phyloP scores from a whole-genome alignment of 2,797 vertebrate genomes.

The Takifugu ocellatus region DNA sequence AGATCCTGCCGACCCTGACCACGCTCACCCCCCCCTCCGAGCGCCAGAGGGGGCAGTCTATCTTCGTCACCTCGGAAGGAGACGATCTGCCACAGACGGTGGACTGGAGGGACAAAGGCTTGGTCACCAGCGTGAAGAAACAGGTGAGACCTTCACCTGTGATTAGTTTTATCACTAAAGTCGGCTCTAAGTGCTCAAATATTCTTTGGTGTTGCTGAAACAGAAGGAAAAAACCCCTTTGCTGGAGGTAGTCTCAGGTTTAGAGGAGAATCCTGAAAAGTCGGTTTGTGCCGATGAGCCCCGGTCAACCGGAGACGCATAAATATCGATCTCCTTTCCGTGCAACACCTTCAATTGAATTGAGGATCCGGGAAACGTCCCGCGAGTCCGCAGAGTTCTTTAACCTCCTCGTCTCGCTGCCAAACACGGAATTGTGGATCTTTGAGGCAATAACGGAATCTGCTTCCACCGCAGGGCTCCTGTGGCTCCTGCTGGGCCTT shows the following conservation, averaged over 20 bases:
- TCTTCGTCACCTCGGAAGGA: neutral
- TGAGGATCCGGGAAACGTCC: constrained; percentile 17
- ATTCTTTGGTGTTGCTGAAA: too few relatives aligned
- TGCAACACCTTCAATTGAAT: constrained; percentile 24
- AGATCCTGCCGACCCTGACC: constrained; percentile 64
- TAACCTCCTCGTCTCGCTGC: constrained; percentile 32
- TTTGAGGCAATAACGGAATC: too few relatives aligned
- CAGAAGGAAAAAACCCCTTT: too few relatives aligned
- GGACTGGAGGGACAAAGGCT: constrained; percentile 84
- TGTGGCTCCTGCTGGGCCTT: constrained; percentile 94
- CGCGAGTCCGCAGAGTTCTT: constrained; percentile 16
- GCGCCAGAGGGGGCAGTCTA: constrained; percentile 28
- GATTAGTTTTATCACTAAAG: too few relatives aligned
- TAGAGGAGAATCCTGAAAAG: too few relatives aligned
- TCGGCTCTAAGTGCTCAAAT: too few relatives aligned
- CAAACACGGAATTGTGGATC: constrained; percentile 21
- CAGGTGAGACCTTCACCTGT: constrained; percentile 72
- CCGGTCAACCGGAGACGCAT: neutral
- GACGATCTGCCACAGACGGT: constrained; percentile 59
- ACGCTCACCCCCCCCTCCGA: constrained; percentile 57
- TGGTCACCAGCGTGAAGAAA: constrained; percentile 81
- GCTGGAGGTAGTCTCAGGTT: neutral
- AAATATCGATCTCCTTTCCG: constrained; percentile 32
- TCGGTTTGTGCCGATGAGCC: too few relatives aligned
- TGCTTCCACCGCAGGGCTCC: constrained; percentile 58